phyloP scores from a whole-genome alignment of 2,113 vertebrate genomes.

The Trichechus manatus region DNA sequence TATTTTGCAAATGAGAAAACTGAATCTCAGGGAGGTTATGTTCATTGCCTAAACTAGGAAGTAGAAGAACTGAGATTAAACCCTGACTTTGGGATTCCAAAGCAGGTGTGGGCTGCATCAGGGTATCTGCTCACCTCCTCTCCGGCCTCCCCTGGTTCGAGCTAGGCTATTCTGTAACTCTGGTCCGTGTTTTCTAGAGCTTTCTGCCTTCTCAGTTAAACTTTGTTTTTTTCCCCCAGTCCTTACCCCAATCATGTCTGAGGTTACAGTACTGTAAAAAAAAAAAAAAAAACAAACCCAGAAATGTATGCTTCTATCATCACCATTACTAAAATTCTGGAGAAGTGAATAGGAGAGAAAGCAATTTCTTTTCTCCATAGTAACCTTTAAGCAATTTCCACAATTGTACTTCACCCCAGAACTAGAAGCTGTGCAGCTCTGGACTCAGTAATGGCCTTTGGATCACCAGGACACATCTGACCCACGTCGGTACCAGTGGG shows the following conservation, averaged over 20 bases:
- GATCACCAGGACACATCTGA: not conserved
- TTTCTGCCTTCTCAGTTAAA: not conserved
- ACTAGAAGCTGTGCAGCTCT: not conserved
- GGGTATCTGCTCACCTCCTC: not conserved
- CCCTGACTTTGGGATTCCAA: not conserved
- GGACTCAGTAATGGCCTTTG: not conserved
- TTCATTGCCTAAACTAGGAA: not conserved
- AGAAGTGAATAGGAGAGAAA: not conserved
- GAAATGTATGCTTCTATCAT: not conserved
- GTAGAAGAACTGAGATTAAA: not conserved
- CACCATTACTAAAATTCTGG: not conserved
- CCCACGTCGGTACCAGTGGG: not conserved
- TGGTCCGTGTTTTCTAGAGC: not conserved
- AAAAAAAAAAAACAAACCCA: too few species aligned
- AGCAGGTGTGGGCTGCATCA: not conserved
- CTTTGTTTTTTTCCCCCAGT: not conserved
- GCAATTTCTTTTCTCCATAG: not conserved
- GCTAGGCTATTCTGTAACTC: not conserved
- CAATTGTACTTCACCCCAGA: not conserved
- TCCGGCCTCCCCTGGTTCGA: accelerated
- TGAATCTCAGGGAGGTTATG: not conserved
- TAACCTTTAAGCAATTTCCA: not conserved
- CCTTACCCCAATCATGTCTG: not conserved
- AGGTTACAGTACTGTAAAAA: not conserved
- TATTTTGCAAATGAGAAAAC: not conserved